Evolutionary conservation across 2,797 vertebrate genomes (phyloP).

Genomic region (Xenentodon cancila): DNA sequence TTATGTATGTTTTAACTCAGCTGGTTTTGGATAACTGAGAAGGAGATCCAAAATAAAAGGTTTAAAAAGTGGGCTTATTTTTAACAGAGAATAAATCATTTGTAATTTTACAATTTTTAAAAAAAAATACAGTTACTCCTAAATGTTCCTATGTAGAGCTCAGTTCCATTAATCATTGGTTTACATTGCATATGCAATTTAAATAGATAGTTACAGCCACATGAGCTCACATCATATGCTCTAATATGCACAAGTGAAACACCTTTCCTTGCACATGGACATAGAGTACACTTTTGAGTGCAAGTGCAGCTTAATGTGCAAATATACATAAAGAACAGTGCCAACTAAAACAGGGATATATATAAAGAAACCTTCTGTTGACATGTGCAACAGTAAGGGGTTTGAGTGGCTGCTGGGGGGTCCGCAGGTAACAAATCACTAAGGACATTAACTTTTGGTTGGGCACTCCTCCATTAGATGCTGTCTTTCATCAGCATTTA

Average conservation of each 20-base stretch:
- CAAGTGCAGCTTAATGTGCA: background rate
- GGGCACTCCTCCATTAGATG: background rate
- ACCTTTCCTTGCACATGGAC: constrained; percentile 1
- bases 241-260: too few relatives aligned
- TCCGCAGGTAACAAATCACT: constrained; percentile 15
- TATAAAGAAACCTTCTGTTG: constrained; percentile 29
- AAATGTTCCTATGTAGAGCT: too few relatives aligned
- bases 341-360: constrained; percentile 55
- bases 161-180: too few relatives aligned
- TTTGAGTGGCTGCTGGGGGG: constrained; percentile 1
- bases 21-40: constrained; percentile 36
- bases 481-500: constrained; percentile 51
- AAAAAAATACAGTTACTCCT: background rate
- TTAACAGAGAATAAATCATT: constrained; percentile 32
- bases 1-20: constrained; percentile 17
- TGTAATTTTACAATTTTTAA: constrained; percentile 33
- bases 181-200: too few relatives aligned
- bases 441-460: constrained; percentile 31
- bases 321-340: constrained; percentile 10
- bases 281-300: constrained; percentile 4
- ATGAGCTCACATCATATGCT: too few relatives aligned
- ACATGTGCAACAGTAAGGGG: constrained; percentile 23
- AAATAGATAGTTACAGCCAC: too few relatives aligned
- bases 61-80: constrained; percentile 29
- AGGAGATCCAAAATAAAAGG: constrained; percentile 29